A percentile compares a stretch with the other conserved stretches of the same genome.
Evolutionary conservation across 2,113 vertebrate species (phyloP).

Genomic region (Drymodes brunneopygia): DNA sequence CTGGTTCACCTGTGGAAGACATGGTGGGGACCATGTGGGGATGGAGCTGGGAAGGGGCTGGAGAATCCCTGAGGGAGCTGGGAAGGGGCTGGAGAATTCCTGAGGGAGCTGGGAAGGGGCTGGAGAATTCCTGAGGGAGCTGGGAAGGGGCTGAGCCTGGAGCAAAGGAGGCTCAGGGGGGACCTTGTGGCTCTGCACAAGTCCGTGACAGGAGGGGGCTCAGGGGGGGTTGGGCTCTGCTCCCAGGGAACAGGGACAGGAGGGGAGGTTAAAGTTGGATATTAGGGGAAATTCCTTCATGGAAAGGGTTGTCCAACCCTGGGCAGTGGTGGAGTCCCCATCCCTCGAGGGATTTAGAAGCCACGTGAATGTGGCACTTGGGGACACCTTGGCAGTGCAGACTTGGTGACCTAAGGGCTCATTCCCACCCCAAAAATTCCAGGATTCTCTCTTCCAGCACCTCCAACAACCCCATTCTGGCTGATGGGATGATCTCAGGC

Average conservation of each 20-base stretch:
- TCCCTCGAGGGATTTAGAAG: background rate
- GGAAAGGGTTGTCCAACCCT: accelerated
- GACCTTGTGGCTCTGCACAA: background rate
- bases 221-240: accelerated
- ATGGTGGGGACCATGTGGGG: background rate
- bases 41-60: accelerated
- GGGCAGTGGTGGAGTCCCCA: background rate
- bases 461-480: no score
- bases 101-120: background rate
- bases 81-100: background rate
- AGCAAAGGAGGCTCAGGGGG: background rate
- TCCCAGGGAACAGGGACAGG: background rate
- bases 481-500: background rate
- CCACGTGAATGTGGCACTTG: background rate
- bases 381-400: background rate
- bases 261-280: accelerated
- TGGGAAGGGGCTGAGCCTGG: background rate
- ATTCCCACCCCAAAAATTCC: background rate
- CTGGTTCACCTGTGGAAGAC: background rate
- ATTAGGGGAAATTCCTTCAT: background rate
- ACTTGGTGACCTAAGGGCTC: background rate
- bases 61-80: background rate
- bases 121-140: background rate
- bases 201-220: background rate
- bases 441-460: background rate